A percentile compares a stretch with the other conserved stretches of the same genome.
phyloP scores from a whole-genome alignment of 1,140 invertebrate species.

The Pseudomyrmex sp. region DNA sequence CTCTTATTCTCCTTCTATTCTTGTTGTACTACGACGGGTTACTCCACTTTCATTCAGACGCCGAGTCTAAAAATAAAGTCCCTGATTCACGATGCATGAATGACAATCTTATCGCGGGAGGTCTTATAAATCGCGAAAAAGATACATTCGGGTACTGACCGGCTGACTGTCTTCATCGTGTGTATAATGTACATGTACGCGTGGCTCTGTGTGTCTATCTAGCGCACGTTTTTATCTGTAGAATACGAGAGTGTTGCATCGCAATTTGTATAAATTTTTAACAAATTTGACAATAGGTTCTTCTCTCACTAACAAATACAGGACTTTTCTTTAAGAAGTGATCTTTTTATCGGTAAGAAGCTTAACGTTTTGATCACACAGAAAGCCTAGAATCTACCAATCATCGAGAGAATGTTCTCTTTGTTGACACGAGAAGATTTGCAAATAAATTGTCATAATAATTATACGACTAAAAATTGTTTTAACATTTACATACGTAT shows the following conservation, averaged over 20 bases:
- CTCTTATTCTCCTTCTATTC: constrained; percentile 69
- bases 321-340: too few relatives aligned
- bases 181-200: not conserved
- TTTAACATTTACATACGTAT: too few relatives aligned
- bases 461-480: too few relatives aligned
- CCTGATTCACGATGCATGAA: constrained; percentile 83
- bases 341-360: too few relatives aligned
- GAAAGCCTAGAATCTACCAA: too few relatives aligned
- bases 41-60: constrained; percentile 83
- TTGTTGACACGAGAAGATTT: too few relatives aligned
- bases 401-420: too few relatives aligned
- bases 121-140: constrained; percentile 53
- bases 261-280: too few relatives aligned
- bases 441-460: too few relatives aligned
- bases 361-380: too few relatives aligned
- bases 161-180: not conserved
- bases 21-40: constrained; percentile 77
- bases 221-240: not conserved
- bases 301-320: too few relatives aligned
- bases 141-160: constrained; percentile 33
- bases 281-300: too few relatives aligned
- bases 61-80: constrained; percentile 83
- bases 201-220: not conserved
- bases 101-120: constrained; percentile 78
- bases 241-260: not conserved